Conservation (phyloP, 2,113 vertebrate genomes). For the Prochilodus magdalenae region DNA sequence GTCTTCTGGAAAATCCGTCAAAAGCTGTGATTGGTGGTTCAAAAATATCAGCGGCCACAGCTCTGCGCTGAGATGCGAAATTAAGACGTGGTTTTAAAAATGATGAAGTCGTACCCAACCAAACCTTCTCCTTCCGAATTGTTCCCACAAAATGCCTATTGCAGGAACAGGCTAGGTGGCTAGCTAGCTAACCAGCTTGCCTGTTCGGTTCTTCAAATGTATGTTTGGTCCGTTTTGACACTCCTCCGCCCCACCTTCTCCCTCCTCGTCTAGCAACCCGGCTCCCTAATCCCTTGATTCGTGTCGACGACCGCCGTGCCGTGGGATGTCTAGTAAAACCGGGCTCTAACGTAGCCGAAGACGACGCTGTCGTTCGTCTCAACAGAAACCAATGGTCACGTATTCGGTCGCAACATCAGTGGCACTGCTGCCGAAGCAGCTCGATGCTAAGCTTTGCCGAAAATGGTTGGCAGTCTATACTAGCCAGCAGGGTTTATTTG, state of each 20-base stretch:
- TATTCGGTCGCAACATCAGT: slow-evolving; percentile 43
- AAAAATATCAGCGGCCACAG: slow-evolving; percentile 15
- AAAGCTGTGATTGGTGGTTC: slow-evolving; percentile 16
- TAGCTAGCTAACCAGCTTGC: slow-evolving; percentile 62
- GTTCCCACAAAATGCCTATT: slow-evolving; percentile 34
- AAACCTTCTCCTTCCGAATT: slow-evolving; percentile 3
- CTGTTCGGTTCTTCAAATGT: slow-evolving; percentile 27
- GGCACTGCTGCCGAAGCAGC: slow-evolving; percentile 30
- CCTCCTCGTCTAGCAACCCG: slow-evolving; percentile 56
- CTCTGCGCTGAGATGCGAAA: not conserved
- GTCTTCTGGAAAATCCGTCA: slow-evolving; percentile 36
- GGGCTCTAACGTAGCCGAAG: not conserved
- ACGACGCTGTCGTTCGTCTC: slow-evolving; percentile 30
- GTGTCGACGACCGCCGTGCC: slow-evolving; percentile 49
- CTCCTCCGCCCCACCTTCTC: slow-evolving; percentile 78
- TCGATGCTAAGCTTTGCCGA: slow-evolving; percentile 56
- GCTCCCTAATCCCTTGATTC: slow-evolving; percentile 63
- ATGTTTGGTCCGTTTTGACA: slow-evolving; percentile 51
- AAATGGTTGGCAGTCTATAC: slow-evolving; percentile 55
- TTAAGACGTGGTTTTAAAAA: not conserved
- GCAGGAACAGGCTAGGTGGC: not conserved
- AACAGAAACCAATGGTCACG: slow-evolving; percentile 25
- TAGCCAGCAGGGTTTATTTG: slow-evolving; percentile 56
- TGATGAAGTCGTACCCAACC: too few species aligned
- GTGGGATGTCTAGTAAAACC: slow-evolving; percentile 22